Conservation (phyloP, 2,888 invertebrate genomes). For the Hecatera dysodea region DNA sequence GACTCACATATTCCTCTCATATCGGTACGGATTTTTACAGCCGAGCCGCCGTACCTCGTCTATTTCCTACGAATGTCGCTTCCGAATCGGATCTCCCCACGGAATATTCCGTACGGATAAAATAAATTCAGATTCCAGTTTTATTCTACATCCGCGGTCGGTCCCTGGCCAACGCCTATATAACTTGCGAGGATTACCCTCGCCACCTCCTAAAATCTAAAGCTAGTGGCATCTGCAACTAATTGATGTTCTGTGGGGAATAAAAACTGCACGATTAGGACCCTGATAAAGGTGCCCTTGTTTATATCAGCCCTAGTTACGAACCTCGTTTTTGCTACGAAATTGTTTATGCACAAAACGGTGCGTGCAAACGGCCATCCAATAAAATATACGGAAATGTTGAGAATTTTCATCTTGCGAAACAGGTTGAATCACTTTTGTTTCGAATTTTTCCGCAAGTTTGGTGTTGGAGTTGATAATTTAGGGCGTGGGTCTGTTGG, state of each 20-base stretch:
- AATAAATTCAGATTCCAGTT: slow-evolving; percentile 73
- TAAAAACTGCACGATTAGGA: slow-evolving; percentile 85
- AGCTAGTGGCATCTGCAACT: slow-evolving; percentile 84
- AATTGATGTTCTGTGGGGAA: slow-evolving; percentile 85
- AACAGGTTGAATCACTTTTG: slow-evolving; percentile 74
- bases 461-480: slow-evolving; percentile 72
- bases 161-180: slow-evolving; percentile 71
- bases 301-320: slow-evolving; percentile 48
- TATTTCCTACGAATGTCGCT: slow-evolving; percentile 68
- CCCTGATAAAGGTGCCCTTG: slow-evolving; percentile 52
- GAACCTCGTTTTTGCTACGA: slow-evolving; percentile 65
- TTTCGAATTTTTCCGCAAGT: slow-evolving; percentile 70
- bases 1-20: slow-evolving; percentile 45
- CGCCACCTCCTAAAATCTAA: slow-evolving; percentile 81
- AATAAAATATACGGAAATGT: slow-evolving; percentile 70
- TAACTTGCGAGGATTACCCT: slow-evolving; percentile 78
- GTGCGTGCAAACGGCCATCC: slow-evolving; percentile 61
- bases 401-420: slow-evolving; percentile 72
- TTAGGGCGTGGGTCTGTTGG: slow-evolving; percentile 71
- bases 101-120: slow-evolving; percentile 58
- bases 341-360: slow-evolving; percentile 55
- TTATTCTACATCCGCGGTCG: slow-evolving; percentile 67
- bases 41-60: slow-evolving; percentile 60
- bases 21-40: slow-evolving; percentile 68
- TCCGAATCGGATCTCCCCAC: slow-evolving; percentile 69